A percentile compares a stretch with the other conserved stretches of the same genome.
phyloP scores from a whole-genome alignment of 2,797 vertebrate species.

The Lacerta bilineata region DNA sequence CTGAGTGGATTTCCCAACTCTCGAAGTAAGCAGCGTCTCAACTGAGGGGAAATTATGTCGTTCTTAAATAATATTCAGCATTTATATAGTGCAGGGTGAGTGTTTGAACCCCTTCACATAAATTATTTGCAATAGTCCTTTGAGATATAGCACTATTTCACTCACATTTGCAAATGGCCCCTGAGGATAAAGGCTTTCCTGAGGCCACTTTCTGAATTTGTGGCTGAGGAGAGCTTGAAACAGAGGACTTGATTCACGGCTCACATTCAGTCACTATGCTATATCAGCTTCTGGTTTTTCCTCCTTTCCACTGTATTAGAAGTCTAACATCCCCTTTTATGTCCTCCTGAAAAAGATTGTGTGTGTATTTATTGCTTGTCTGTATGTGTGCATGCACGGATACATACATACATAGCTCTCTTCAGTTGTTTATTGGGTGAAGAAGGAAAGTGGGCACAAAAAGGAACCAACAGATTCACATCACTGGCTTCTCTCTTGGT shows the following conservation, averaged over 20 bases:
- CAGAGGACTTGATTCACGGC: background rate
- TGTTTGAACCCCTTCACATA: background rate
- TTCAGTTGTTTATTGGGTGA: no score
- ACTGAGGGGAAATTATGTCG: background rate
- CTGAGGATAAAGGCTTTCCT: background rate
- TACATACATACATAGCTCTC: no score
- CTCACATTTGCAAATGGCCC: background rate
- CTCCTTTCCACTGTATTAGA: background rate
- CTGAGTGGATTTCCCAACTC: background rate
- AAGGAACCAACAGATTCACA: no score
- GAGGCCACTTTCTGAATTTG: background rate
- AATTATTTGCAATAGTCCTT: background rate
- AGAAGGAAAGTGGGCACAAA: no score
- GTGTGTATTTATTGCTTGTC: background rate
- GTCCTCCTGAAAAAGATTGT: background rate
- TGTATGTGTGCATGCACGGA: background rate
- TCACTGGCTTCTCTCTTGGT: constrained; percentile 7
- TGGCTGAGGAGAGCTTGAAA: background rate
- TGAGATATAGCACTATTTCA: background rate
- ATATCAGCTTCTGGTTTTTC: background rate
- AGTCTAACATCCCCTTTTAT: background rate
- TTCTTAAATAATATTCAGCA: background rate
- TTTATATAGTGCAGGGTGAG: background rate
- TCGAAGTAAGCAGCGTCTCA: background rate
- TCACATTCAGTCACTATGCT: background rate